These are phyloP conservation scores for Sylvilagus floridanus DNA, from an alignment of 2,797 vertebrate species.

Conservation along the genomic window DNA sequence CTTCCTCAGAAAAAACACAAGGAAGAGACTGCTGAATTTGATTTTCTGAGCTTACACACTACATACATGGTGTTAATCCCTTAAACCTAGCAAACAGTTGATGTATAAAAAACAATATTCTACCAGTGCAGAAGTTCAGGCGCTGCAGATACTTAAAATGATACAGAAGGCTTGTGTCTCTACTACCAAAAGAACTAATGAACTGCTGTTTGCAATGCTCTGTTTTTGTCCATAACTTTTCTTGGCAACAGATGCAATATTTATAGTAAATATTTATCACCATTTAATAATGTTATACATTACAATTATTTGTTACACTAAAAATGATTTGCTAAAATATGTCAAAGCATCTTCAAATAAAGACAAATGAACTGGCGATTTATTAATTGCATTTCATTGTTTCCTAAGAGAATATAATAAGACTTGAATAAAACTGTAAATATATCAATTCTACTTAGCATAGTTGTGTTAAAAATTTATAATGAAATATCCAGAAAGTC, in stretches of 20 bases:
- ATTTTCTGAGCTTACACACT: constrained; percentile 60
- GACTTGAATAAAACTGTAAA: constrained; percentile 84
- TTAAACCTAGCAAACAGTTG: constrained; percentile 68
- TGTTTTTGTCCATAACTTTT: constrained; percentile 87
- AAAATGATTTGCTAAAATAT: constrained; percentile 89
- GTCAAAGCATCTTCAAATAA: constrained; percentile 85
- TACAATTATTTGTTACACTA: constrained; percentile 86
- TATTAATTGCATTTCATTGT: constrained; percentile 87
- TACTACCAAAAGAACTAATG: constrained; percentile 76
- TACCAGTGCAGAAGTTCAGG: constrained; percentile 68
- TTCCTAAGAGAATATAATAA: constrained; percentile 82
- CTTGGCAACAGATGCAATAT: constrained; percentile 88
- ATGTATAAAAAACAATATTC: constrained; percentile 74
- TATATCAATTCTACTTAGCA: constrained; percentile 83
- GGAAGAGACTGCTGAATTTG: constrained; percentile 18
- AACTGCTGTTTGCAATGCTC: constrained; percentile 82
- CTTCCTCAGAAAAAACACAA: constrained; percentile 50
- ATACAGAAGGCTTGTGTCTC: constrained; percentile 81
- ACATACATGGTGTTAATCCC: constrained; percentile 72
- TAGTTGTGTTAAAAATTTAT: constrained; percentile 81
- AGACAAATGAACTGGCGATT: constrained; percentile 84
- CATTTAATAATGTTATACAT: constrained; percentile 89
- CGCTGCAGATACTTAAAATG: constrained; percentile 73
- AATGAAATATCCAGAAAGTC: constrained; percentile 77
- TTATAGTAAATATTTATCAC: constrained; percentile 90